Evolutionary conservation across 2,888 invertebrate species (phyloP).

Genomic region (Hyposoter dolosus): DNA sequence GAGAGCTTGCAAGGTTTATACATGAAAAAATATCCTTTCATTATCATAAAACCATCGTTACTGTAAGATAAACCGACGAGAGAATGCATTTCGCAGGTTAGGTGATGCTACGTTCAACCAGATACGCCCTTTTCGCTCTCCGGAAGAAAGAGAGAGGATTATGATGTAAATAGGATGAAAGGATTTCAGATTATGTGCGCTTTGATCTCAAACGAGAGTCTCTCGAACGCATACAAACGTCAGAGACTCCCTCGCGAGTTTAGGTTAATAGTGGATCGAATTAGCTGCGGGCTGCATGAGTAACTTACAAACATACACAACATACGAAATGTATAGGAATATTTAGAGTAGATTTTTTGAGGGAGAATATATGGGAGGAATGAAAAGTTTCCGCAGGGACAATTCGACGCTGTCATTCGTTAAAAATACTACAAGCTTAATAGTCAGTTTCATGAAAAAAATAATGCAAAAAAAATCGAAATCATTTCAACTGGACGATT

Average conservation of each 20-base stretch:
- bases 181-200: slow-evolving; percentile 40
- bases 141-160: not conserved
- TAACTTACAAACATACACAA: slow-evolving; percentile 3
- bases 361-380: not conserved
- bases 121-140: not conserved
- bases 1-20: not conserved
- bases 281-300: slow-evolving; percentile 49
- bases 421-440: not conserved
- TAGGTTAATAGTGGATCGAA: slow-evolving; percentile 59
- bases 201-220: slow-evolving; percentile 57
- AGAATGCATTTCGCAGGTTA: not conserved
- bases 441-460: not conserved
- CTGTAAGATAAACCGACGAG: not conserved
- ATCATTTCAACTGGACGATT: not conserved
- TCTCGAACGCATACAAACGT: slow-evolving; percentile 25
- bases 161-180: slow-evolving; percentile 31
- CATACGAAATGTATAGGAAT: slow-evolving; percentile 18
- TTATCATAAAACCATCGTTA: not conserved
- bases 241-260: slow-evolving; percentile 50
- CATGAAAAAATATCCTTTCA: not conserved
- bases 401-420: slow-evolving; percentile 20
- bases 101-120: not conserved
- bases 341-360: slow-evolving; percentile 31
- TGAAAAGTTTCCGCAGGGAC: slow-evolving; percentile 43
- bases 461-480: not conserved